phyloP scores from a whole-genome alignment of 1,140 invertebrate genomes.

The Cydia strobilella region DNA sequence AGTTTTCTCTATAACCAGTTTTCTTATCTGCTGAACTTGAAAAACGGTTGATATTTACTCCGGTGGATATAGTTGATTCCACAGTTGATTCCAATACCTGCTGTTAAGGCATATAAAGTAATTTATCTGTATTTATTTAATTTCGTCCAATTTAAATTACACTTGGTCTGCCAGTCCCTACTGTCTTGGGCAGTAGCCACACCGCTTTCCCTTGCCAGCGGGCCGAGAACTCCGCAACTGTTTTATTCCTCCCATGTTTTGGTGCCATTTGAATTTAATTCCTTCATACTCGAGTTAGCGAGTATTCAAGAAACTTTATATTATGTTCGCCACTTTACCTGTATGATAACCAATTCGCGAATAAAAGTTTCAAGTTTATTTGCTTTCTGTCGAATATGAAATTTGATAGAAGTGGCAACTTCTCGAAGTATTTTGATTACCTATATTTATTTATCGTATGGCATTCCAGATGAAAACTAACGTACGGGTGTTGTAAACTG shows the following conservation, averaged over 20 bases:
- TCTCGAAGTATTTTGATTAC: no score
- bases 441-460: no score
- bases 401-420: no score
- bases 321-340: no score
- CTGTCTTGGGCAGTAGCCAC: conserved; percentile 33
- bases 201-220: conserved; percentile 50
- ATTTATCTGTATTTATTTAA: background rate
- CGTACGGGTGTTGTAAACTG: no score
- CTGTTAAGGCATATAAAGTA: background rate
- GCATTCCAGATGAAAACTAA: no score
- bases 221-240: conserved; percentile 46
- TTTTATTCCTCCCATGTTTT: conserved; percentile 50
- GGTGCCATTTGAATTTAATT: conserved; percentile 51
- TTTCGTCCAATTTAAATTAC: background rate
- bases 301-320: background rate
- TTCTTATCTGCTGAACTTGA: no score
- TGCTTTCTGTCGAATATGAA: background rate
- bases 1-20: no score
- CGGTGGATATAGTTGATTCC: no score
- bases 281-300: background rate
- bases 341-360: background rate
- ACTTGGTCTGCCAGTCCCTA: background rate
- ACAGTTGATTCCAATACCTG: no score
- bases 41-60: no score
- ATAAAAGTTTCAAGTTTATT: background rate